Evolutionary conservation across 2,797 vertebrate genomes (phyloP).

Genomic region (Rachycentron canadum): DNA sequence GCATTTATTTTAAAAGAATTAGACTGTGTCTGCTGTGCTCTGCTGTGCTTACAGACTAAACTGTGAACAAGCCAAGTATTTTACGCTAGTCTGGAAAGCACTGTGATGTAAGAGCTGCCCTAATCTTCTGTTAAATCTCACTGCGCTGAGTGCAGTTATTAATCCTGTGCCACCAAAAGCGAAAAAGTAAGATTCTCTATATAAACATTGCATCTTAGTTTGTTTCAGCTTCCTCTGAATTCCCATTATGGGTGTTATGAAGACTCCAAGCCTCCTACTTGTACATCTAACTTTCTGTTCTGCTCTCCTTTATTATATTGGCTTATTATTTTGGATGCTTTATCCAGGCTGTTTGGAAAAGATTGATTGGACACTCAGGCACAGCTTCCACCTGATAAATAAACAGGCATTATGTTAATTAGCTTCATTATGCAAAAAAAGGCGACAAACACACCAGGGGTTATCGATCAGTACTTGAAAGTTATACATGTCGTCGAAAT

Average conservation of each 20-base stretch:
- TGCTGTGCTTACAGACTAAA: conserved; percentile 46
- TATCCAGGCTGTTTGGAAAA: conserved; percentile 62
- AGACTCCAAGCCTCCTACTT: conserved; percentile 34
- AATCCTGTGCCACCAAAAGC: conserved; percentile 64
- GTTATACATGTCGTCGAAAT: conserved; percentile 64
- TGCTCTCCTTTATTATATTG: conserved; percentile 47
- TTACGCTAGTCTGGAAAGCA: conserved; percentile 56
- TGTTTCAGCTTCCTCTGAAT: conserved; percentile 35
- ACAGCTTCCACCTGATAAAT: conserved; percentile 78
- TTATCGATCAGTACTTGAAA: conserved; percentile 79
- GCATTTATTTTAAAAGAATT: conserved; percentile 49
- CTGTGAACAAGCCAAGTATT: conserved; percentile 65
- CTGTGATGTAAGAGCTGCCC: conserved; percentile 63
- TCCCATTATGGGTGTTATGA: conserved; percentile 36
- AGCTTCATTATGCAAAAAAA: conserved; percentile 76
- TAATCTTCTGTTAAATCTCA: conserved; percentile 80
- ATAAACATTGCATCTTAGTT: conserved; percentile 49
- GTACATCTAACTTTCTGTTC: conserved; percentile 33
- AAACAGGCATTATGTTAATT: conserved; percentile 83
- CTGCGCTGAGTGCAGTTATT: conserved; percentile 66
- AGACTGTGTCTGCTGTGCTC: conserved; percentile 41
- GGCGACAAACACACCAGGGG: conserved; percentile 72
- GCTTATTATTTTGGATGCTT: conserved; percentile 49
- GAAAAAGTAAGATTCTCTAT: conserved; percentile 42
- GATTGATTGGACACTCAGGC: conserved; percentile 70